Conservation (phyloP, 2,113 vertebrate species). For the Peucedramus taeniatus region DNA sequence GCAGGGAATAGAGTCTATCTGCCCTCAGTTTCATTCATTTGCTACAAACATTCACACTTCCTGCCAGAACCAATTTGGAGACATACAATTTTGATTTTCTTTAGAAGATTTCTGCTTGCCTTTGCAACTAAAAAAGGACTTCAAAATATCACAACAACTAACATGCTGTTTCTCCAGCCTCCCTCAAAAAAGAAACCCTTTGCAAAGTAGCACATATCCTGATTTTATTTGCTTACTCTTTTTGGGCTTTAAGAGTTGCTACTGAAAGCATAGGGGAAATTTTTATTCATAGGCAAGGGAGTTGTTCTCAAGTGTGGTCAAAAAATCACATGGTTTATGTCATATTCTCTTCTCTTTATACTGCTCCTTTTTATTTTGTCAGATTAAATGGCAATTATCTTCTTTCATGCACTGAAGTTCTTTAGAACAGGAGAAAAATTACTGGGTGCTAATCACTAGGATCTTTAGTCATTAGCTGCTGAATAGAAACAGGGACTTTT, state of each 20-base stretch:
- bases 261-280: neutral
- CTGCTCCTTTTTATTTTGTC: neutral
- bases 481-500: neutral
- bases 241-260: neutral
- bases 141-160: neutral
- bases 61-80: neutral
- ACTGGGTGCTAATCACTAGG: neutral
- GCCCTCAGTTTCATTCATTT: neutral
- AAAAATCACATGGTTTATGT: neutral
- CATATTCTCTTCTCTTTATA: neutral
- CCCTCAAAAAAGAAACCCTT: neutral
- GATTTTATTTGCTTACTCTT: neutral
- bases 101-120: neutral
- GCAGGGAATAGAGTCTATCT: neutral
- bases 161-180: neutral
- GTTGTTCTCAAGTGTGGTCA: neutral
- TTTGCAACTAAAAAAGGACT: neutral
- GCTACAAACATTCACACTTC: neutral
- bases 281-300: neutral
- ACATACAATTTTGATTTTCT: neutral
- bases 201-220: neutral
- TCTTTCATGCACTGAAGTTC: neutral
- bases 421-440: neutral
- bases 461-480: neutral
- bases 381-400: neutral